phyloP scores from a whole-genome alignment of 2,888 invertebrate genomes.

The Cephus rjabovi region DNA sequence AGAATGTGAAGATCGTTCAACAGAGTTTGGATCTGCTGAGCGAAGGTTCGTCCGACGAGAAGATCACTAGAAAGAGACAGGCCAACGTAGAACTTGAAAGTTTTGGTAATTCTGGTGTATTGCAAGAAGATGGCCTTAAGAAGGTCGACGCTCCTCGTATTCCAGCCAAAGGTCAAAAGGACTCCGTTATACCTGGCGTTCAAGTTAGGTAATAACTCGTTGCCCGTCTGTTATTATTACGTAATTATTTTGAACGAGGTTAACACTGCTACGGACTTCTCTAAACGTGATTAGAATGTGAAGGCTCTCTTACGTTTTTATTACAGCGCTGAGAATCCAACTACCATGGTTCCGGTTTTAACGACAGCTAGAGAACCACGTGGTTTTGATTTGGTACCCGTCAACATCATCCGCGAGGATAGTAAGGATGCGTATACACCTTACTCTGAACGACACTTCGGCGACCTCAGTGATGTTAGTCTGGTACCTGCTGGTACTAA shows the following conservation, averaged over 20 bases:
- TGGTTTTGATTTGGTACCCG: conserved; percentile 60
- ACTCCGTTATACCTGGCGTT: conserved; percentile 54
- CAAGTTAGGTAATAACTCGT: conserved; percentile 44
- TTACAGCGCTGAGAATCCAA: conserved; percentile 56
- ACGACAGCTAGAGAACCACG: conserved; percentile 55
- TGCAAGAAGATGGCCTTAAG: conserved; percentile 51
- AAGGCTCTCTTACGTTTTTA: neutral
- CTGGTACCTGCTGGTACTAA: conserved; percentile 61
- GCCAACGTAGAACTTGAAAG: conserved; percentile 55
- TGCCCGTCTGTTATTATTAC: neutral
- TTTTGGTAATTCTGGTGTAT: conserved; percentile 55
- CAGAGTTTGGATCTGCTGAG: conserved; percentile 35
- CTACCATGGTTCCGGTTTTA: conserved; percentile 60
- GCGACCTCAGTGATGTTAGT: conserved; percentile 59
- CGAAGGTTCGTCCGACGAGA: conserved; percentile 38
- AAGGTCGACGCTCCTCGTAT: conserved; percentile 42
- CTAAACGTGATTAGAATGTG: neutral
- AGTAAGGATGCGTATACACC: conserved; percentile 50
- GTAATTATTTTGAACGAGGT: conserved; percentile 3
- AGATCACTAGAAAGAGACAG: conserved; percentile 43
- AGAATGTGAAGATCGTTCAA: conserved; percentile 21
- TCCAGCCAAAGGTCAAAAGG: conserved; percentile 35
- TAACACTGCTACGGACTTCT: neutral
- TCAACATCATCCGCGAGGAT: conserved; percentile 62
- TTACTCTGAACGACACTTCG: conserved; percentile 53